Evolutionary conservation across 2,888 invertebrate genomes (phyloP).

Genomic region (Limenitis camilla): DNA sequence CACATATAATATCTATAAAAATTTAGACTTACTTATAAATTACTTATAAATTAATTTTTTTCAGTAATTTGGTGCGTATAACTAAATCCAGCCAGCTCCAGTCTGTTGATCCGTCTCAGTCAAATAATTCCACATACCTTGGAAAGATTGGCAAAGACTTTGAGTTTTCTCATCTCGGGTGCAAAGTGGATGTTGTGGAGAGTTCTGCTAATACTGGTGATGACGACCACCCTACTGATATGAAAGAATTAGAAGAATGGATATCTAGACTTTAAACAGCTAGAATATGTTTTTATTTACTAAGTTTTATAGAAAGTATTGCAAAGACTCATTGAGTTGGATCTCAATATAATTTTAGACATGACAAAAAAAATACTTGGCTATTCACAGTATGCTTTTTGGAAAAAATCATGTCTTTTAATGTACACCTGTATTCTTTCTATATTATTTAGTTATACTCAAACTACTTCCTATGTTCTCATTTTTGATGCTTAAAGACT

Average conservation of each 20-base stretch:
- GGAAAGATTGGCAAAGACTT: constrained; percentile 89
- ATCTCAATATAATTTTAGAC: no score
- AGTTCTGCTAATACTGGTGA: constrained; percentile 74
- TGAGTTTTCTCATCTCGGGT: constrained; percentile 83
- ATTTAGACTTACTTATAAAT: neutral
- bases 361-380: no score
- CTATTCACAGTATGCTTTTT: no score
- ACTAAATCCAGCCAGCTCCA: constrained; percentile 89
- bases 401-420: no score
- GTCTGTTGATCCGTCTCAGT: no score
- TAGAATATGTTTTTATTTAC: neutral
- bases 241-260: constrained; percentile 82
- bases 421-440: neutral
- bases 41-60: constrained; percentile 26
- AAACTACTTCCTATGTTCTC: constrained; percentile 10
- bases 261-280: constrained; percentile 71
- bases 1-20: neutral
- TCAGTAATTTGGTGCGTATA: constrained; percentile 87
- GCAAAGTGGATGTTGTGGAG: constrained; percentile 82
- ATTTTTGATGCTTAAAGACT: constrained; percentile 22
- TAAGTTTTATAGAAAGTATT: neutral
- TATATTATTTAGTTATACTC: neutral
- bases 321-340: no score
- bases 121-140: no score
- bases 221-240: constrained; percentile 75